Percentiles rank a stretch among this genome's conserved stretches.
Evolutionary conservation across 1,140 invertebrate species (phyloP).

Genomic region (Musca domestica): DNA sequence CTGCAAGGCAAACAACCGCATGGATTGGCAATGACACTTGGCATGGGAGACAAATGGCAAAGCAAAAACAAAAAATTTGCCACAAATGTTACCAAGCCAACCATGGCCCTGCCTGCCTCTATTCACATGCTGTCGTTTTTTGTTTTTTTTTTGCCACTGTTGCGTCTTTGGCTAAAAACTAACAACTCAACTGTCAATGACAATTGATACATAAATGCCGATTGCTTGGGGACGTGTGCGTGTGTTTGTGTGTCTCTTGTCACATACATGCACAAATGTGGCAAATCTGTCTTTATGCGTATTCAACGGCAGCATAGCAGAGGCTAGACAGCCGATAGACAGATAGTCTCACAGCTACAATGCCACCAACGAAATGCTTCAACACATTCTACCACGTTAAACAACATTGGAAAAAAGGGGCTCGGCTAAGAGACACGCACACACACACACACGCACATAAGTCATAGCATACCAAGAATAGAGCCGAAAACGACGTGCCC

Average conservation of each 20-base stretch:
- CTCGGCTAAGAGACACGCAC: neutral
- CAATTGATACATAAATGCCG: constrained; percentile 8
- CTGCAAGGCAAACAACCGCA: too few relatives aligned
- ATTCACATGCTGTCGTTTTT: too few relatives aligned
- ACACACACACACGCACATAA: neutral
- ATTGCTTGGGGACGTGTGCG: neutral
- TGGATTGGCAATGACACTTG: neutral
- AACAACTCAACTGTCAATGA: constrained; percentile 11
- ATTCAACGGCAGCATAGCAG: too few relatives aligned
- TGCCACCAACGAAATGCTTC: neutral
- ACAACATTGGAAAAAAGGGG: neutral
- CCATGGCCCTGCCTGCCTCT: neutral
- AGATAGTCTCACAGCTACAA: neutral
- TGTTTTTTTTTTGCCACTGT: too few relatives aligned
- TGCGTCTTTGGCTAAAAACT: too few relatives aligned
- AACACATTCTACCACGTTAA: constrained; percentile 10
- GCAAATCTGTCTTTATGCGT: neutral
- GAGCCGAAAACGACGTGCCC: too few relatives aligned
- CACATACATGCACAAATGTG: neutral
- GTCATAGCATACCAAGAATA: too few relatives aligned
- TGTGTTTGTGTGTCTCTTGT: neutral
- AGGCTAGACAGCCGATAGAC: constrained; percentile 6
- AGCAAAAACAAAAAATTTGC: neutral
- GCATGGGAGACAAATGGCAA: neutral
- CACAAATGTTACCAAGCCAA: constrained; percentile 1